Evolutionary conservation across 2,888 invertebrate genomes (phyloP).

Genomic region (Mythimna ferrago): DNA sequence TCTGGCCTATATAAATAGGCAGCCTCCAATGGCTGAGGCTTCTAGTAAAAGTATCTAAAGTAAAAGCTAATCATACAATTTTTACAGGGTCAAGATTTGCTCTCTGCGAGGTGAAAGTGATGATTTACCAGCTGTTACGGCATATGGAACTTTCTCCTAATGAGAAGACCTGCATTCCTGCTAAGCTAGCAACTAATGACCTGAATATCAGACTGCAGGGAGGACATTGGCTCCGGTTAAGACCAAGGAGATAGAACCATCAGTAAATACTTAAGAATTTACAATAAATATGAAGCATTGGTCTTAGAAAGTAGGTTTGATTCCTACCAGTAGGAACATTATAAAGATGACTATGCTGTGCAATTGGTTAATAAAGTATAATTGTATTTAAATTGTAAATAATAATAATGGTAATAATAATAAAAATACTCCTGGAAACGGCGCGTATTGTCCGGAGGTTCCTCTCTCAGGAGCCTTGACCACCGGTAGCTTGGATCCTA

Average conservation of each 20-base stretch:
- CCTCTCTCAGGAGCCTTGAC: no score
- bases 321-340: no score
- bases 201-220: constrained; percentile 1
- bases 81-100: constrained; percentile 80
- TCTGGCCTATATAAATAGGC: background rate
- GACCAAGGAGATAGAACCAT: background rate
- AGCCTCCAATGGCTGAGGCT: background rate
- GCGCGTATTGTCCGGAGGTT: no score
- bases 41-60: background rate
- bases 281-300: background rate
- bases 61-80: background rate
- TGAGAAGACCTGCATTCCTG: constrained; percentile 6
- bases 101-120: constrained; percentile 79
- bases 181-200: background rate
- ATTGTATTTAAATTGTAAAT: no score
- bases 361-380: no score
- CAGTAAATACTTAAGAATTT: background rate
- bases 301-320: background rate
- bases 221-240: constrained; percentile 2
- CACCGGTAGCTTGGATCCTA: no score
- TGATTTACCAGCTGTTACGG: constrained; percentile 76
- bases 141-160: constrained; percentile 74
- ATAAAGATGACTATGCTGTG: no score
- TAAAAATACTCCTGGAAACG: no score
- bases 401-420: no score